Base-by-base conservation (phyloP, 1,140 invertebrate genomes). In the Drosophila neocordata region DNA sequence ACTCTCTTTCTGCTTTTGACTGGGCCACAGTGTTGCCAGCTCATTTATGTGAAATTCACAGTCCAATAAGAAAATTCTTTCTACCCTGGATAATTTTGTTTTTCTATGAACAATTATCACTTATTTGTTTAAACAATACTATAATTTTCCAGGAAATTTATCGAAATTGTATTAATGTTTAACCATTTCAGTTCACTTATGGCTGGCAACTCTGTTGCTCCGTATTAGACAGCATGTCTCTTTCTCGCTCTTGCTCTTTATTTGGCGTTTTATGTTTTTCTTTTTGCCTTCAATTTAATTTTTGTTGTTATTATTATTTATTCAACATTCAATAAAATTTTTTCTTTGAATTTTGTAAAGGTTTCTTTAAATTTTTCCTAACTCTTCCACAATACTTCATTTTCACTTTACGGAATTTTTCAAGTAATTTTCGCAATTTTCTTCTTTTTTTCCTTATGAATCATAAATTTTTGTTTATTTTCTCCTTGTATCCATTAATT, bases 261-360 rank as follows among this genome's bases (percentile, higher is more conserved):
- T 24, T 24, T 24, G 4, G 4, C 4, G 22, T 20, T 48, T 11
- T 13, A n/a, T 38, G 12, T 38, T n/a, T n/a, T 5, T 13, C 4
- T n/a, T 38, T 38, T 38, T 38, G 4, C 15, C 3, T 48, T 48
- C 41, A 12, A 48, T 48, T 48, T 48, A 9, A 8, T 20, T 48
- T 15, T 48, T 38, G 37, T 37, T 37, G 11, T 38, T 38, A 38
- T 48, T 48, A 48, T 48, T 44, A 44, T 44, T 44, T 15, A 44
- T 44, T 44, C 5, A 44, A 44, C 9, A 9, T 44, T 44, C 8
- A 44, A 38, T 7, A 13, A 4, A 38, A 3, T 38, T 5, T 38
- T 38, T 35, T 12, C 34, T 12, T 34, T 5, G 31, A 34, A 37
- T 37, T 37, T 11, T 11, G 1, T 1, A 1, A 1, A 11, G 12